Evolutionary conservation across 2,888 invertebrate genomes (phyloP).

Genomic region (Polydrusus cervinus): DNA sequence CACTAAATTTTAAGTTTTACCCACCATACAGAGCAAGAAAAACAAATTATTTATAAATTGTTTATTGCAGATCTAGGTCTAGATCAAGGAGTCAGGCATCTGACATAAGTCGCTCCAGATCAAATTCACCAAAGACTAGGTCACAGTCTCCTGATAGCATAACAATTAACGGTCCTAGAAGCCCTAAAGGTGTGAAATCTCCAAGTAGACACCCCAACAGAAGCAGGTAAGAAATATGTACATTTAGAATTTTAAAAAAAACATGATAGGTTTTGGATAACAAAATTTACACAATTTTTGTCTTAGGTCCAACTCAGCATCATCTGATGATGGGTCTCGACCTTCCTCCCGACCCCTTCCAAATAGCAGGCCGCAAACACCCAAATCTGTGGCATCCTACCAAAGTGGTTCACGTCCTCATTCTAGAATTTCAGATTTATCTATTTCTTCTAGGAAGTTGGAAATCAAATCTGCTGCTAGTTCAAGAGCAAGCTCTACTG

Average conservation of each 20-base stretch:
- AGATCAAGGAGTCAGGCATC: constrained; percentile 52
- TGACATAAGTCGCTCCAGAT: constrained; percentile 58
- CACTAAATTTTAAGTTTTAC: too few relatives aligned
- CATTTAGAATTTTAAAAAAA: too few relatives aligned
- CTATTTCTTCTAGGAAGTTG: constrained; percentile 19
- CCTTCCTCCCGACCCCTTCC: constrained; percentile 9
- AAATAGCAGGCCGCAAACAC: constrained; percentile 34
- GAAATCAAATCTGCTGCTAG: constrained; percentile 35
- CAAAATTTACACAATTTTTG: not conserved
- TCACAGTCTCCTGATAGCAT: constrained; percentile 55
- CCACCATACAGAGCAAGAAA: too few relatives aligned
- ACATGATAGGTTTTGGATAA: too few relatives aligned
- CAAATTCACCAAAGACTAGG: constrained; percentile 58
- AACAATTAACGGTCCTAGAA: constrained; percentile 47
- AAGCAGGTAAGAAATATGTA: constrained; percentile 36
- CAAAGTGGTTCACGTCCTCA: constrained; percentile 38
- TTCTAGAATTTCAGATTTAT: constrained; percentile 19
- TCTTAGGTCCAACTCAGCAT: constrained; percentile 43
- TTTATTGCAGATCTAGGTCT: constrained; percentile 9
- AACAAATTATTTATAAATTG: too few relatives aligned
- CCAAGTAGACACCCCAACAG: constrained; percentile 67
- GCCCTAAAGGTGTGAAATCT: constrained; percentile 48
- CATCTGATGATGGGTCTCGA: constrained; percentile 37
- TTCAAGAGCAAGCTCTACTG: constrained; percentile 39
- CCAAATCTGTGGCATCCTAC: constrained; percentile 40